These are phyloP conservation scores for Drosophila arawakana DNA, from an alignment of 1,140 invertebrate genomes.

Conservation along the genomic window DNA sequence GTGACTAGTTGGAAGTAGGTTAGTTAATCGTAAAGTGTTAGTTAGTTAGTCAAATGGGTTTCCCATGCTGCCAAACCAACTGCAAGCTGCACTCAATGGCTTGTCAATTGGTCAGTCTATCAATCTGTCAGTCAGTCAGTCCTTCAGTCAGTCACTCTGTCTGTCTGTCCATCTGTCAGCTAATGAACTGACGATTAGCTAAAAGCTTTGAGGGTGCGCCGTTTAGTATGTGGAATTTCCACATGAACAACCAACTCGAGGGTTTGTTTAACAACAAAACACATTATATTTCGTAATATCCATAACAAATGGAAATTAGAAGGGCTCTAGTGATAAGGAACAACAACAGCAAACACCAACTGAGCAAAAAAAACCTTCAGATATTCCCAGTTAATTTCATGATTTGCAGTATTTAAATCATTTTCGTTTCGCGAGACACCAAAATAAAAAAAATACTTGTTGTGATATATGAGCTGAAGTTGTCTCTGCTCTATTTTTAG, in stretches of 20 bases:
- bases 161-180: conserved; percentile 10
- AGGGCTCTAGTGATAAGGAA: neutral
- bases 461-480: neutral
- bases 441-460: no score
- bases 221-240: conserved; percentile 20
- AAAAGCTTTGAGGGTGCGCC: conserved; percentile 41
- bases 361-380: neutral
- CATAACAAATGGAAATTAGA: conserved; percentile 24
- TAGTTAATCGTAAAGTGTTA: conserved; percentile 5
- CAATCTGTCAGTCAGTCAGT: neutral
- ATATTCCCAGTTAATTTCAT: neutral
- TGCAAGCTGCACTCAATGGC: conserved; percentile 25
- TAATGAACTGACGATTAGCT: conserved; percentile 34
- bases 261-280: conserved; percentile 17
- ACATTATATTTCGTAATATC: conserved; percentile 24
- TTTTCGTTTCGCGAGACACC: no score
- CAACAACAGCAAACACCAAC: neutral
- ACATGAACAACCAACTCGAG: conserved; percentile 28
- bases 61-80: neutral
- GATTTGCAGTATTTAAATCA: no score
- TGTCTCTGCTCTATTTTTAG: conserved; percentile 7
- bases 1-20: neutral
- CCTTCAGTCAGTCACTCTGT: neutral
- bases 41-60: neutral
- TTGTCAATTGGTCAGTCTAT: conserved; percentile 23